These are phyloP conservation scores for Pholis gunnellus DNA, from an alignment of 2,113 vertebrate genomes.

Conservation along the genomic window DNA sequence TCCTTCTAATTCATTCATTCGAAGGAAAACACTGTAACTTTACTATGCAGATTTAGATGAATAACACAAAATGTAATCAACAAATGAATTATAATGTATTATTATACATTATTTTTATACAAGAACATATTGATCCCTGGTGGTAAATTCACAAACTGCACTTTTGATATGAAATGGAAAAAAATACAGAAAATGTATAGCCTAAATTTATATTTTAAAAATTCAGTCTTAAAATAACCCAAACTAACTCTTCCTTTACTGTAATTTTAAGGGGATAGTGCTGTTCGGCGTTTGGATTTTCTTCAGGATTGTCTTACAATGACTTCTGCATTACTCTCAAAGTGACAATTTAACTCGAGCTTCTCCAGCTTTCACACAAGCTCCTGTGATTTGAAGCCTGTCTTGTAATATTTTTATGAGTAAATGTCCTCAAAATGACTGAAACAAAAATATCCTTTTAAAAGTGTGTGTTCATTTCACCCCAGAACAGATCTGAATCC, in stretches of 20 bases:
- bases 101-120: background rate
- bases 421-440: background rate
- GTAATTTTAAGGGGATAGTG: background rate
- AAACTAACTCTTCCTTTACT: background rate
- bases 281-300: background rate
- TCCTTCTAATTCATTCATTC: background rate
- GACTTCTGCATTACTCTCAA: conserved; percentile 5
- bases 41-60: background rate
- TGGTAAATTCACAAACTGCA: background rate
- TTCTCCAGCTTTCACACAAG: conserved; percentile 2
- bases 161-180: background rate
- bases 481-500: conserved; percentile 1
- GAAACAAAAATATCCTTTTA: background rate
- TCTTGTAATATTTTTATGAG: conserved; percentile 10
- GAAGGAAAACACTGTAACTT: background rate
- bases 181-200: background rate
- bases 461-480: background rate
- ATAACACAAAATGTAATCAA: background rate
- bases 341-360: background rate
- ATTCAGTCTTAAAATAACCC: background rate
- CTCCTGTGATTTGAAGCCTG: background rate
- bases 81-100: background rate
- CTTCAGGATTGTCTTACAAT: background rate
- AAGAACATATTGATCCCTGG: background rate
- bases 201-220: background rate